phyloP scores from a whole-genome alignment of 2,113 vertebrate genomes.

The Mellivora capensis region DNA sequence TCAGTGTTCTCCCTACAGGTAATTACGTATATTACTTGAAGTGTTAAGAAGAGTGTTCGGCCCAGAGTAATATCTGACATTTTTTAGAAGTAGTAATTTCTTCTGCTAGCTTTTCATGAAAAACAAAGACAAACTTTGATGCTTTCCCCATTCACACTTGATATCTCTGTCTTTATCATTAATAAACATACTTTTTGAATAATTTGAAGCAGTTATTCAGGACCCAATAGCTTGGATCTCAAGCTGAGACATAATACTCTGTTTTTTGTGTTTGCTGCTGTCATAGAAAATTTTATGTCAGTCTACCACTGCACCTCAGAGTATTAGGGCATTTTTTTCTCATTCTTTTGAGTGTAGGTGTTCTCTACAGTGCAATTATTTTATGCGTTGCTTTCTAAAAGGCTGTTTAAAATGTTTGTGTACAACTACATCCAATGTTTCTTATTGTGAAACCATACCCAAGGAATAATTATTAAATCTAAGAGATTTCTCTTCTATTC shows the following conservation, averaged over 20 bases:
- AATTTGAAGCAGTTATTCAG: background rate
- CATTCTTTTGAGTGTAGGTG: background rate
- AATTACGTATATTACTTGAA: background rate
- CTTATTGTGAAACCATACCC: background rate
- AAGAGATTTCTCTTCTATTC: background rate
- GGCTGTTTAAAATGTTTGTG: background rate
- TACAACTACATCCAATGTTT: background rate
- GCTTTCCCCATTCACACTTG: background rate
- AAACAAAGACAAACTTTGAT: background rate
- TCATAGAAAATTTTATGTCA: background rate
- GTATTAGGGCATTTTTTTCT: background rate
- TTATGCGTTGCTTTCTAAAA: background rate
- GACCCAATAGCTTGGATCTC: background rate
- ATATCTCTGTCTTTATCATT: background rate
- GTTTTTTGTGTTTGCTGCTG: background rate
- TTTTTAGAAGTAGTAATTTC: background rate
- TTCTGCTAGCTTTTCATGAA: background rate
- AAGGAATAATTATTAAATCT: background rate
- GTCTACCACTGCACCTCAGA: background rate
- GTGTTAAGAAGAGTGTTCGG: background rate
- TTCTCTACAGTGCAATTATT: background rate
- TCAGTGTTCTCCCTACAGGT: background rate
- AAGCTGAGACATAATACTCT: background rate
- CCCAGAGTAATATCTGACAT: background rate
- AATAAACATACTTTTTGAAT: background rate